Evolutionary conservation across 2,797 vertebrate species (phyloP).

Genomic region (Halcyon badia): DNA sequence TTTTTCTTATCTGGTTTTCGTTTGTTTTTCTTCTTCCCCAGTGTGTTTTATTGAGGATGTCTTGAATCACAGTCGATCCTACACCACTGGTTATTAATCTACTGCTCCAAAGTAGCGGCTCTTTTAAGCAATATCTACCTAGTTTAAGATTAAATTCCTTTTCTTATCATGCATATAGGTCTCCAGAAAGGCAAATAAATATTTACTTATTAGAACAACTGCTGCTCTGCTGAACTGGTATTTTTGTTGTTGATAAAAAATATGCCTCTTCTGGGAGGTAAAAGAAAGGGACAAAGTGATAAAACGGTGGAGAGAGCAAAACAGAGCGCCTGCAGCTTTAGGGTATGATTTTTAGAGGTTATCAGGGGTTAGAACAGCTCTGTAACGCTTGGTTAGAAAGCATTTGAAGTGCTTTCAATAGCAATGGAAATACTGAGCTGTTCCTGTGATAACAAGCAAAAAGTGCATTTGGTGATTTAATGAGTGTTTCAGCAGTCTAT

Average conservation of each 20-base stretch:
- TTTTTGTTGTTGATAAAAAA: slow-evolving; percentile 62
- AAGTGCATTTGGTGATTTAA: not conserved
- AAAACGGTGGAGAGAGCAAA: not conserved
- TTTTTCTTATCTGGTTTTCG: not conserved
- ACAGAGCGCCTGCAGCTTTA: not conserved
- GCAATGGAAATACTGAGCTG: not conserved
- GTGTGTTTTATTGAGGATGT: not conserved
- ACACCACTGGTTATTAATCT: not conserved
- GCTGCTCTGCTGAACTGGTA: slow-evolving; percentile 8
- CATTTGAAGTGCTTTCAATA: slow-evolving; percentile 53
- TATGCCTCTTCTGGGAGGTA: not conserved
- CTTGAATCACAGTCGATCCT: not conserved
- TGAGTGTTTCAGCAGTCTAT: not conserved
- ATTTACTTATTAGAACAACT: slow-evolving; percentile 59
- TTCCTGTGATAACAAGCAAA: slow-evolving; percentile 17
- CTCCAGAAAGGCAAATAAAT: slow-evolving; percentile 50
- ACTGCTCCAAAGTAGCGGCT: not conserved
- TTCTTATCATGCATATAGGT: slow-evolving; percentile 24
- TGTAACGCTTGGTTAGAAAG: slow-evolving; percentile 46
- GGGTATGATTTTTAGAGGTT: slow-evolving; percentile 63
- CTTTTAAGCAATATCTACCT: slow-evolving; percentile 28
- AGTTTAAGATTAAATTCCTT: slow-evolving; percentile 47
- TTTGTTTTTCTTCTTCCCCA: not conserved
- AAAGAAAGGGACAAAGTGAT: slow-evolving; percentile 10
- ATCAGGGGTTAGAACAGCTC: slow-evolving; percentile 55